Evolutionary conservation across 2,797 vertebrate species (phyloP), one percentile per base, ranked within the genome.

Genomic region (Xenops minutus): DNA sequence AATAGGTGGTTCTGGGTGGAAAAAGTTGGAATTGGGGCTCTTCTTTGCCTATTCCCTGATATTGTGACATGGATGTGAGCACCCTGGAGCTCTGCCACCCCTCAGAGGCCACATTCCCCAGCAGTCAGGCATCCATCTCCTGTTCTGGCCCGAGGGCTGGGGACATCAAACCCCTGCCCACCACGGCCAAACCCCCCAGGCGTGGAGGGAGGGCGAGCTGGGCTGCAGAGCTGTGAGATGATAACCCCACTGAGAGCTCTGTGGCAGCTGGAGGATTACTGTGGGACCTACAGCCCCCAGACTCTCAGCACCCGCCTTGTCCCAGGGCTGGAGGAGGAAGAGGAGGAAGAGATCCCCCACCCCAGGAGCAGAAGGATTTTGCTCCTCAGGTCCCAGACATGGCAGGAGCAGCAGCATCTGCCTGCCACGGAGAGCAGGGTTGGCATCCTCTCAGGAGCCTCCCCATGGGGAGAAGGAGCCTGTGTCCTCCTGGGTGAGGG

Each of bases 381-480:
- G 30, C 61, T 82, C 36, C 74, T 66, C 36, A 55, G 41, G 32
- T 29, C 16, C 26, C 51, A 24, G 15, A 10, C 2, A 2, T 1
- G 22, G 49, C 83, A 58, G 32, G 26, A 24, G 20, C 41, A 41
- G 56, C 49, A 71, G 72, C 52, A 24, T 2, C 51, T 77, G 32
- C 41, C 41, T 2, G 3, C 16, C 21, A 52, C 52, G 52, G 24
- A 37, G 12, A 32, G 13, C 0, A 0, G 27, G 56, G 16, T 10
- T 56, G 56, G 55, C 29, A 37, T 55, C 41, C 23, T 59, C 27
- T 34, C 19, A 21, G 43, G n/a, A 85, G 39, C 49, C 36, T 29
- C 0, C 24, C 30, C 1, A 0, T 1, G 26, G 26, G 15, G 34
- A 52, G 32, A 55, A 79, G 26, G 55, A 83, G 12, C 29, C n/a